Base-by-base conservation (phyloP, 2,797 vertebrate species). In the Sus cebifrons region DNA sequence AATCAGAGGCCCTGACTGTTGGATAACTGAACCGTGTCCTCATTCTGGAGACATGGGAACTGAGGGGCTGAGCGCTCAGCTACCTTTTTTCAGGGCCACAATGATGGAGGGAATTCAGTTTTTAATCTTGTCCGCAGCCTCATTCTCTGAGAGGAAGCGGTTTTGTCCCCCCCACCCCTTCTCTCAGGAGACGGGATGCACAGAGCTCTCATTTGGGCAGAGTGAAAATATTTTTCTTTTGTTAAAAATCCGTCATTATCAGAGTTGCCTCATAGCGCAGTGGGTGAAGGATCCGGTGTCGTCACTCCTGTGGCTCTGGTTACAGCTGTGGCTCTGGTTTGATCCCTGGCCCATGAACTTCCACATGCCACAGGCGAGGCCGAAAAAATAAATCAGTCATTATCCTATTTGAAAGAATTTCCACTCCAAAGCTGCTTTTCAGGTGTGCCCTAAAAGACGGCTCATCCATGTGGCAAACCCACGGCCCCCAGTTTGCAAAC, bases 151-250 rank as follows among this genome's bases (percentile, higher is more conserved):
- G 81, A 49, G 88, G 64, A 49, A 91, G 64, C 2, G 25, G 20
- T 74, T 74, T 10, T 3, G 0, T 62, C 32, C 67, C 20, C 49
- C 79, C 21, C 6, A 4, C 44, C 71, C 79, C n/a, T 84, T n/a
- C 40, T 18, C 29, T 86, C 16, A 25, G 21, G 49, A 77, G 29
- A 10, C 25, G 32, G 40, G 16, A 15, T 20, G 29, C 36, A 13
- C 6, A n/a, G 14, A 79, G 64, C 70, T 94, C 64, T 88, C 36
- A n/a, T 29, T 10, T 75, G 84, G 90, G 36, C 58, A 60, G 32
- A 74, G 65, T 85, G 40, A 0, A 54, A 54, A 95, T 79, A 62
- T 67, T 62, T 96, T 44, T 94, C 6, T 36, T 96, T 91, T 96
- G 60, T 49, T 89, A 95, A 81, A 92, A 88, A 36, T 89, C 1